These are phyloP conservation scores for Formica selysi DNA, from an alignment of 1,140 invertebrate genomes.

Conservation along the genomic window DNA sequence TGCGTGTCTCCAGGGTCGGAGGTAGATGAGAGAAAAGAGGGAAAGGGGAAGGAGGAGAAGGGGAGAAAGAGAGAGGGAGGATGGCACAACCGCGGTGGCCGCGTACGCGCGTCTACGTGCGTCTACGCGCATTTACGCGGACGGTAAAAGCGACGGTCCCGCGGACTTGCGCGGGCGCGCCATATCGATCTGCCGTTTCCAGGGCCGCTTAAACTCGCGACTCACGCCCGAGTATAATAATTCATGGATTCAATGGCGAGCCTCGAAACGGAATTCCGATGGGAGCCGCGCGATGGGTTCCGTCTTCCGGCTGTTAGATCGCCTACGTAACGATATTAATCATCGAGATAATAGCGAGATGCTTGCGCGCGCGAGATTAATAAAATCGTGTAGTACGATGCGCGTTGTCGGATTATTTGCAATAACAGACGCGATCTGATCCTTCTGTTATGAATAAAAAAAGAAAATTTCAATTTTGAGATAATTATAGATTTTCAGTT, in stretches of 20 bases:
- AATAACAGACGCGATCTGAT: not conserved
- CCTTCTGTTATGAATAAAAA: not conserved
- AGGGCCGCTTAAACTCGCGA: conserved; percentile 74
- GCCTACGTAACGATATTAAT: conserved; percentile 51
- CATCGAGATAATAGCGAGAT: conserved; percentile 40
- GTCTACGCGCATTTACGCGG: conserved; percentile 72
- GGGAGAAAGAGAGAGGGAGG: not conserved
- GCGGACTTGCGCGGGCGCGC: conserved; percentile 74
- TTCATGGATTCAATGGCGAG: conserved; percentile 74
- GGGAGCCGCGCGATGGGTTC: conserved; percentile 61
- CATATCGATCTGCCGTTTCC: conserved; percentile 76
- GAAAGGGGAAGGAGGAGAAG: not conserved
- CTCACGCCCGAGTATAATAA: conserved; percentile 78
- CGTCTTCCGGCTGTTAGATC: conserved; percentile 48
- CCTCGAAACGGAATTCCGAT: conserved; percentile 67
- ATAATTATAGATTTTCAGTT: not conserved
- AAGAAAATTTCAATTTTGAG: not conserved
- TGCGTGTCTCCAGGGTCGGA: conserved; percentile 55
- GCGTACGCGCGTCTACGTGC: conserved; percentile 24
- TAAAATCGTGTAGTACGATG: no score
- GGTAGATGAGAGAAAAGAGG: not conserved
- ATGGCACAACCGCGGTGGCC: conserved; percentile 18
- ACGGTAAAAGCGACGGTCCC: conserved; percentile 69
- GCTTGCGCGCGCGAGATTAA: no score
- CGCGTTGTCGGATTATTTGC: not conserved